Evolutionary conservation across 2,797 vertebrate genomes (phyloP).

Genomic region (Sebastes steindachneri): DNA sequence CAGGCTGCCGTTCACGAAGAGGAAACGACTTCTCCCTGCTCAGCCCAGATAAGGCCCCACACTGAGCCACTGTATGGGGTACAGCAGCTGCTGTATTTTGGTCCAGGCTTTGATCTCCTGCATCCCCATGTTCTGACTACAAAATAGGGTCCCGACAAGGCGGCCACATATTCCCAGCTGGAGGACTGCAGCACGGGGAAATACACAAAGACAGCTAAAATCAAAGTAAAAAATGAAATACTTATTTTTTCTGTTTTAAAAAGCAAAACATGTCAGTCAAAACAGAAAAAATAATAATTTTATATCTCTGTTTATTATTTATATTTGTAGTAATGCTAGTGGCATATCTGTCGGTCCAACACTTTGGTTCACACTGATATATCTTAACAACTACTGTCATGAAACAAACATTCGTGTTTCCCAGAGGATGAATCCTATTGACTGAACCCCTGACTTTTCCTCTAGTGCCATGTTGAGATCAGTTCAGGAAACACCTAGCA

Average conservation of each 20-base stretch:
- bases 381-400: background rate
- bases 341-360: background rate
- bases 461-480: too few species aligned
- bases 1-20: background rate
- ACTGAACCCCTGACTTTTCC: background rate
- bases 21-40: slow-evolving; percentile 8
- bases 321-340: background rate
- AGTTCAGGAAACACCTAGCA: too few species aligned
- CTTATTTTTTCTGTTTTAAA: background rate
- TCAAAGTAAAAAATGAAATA: background rate
- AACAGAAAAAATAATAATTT: background rate
- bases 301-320: background rate
- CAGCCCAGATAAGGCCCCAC: slow-evolving; percentile 7
- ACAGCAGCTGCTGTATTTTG: background rate
- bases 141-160: slow-evolving; percentile 21
- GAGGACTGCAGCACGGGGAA: background rate
- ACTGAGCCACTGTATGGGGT: background rate
- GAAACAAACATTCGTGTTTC: background rate
- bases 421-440: background rate
- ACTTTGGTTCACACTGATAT: background rate
- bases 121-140: slow-evolving; percentile 35
- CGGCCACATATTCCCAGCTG: background rate
- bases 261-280: background rate
- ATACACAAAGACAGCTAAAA: background rate
- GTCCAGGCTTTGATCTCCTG: slow-evolving; percentile 46